Evolutionary conservation across 2,797 vertebrate genomes (phyloP).

Genomic region (Pipistrellus pipistrellus): DNA sequence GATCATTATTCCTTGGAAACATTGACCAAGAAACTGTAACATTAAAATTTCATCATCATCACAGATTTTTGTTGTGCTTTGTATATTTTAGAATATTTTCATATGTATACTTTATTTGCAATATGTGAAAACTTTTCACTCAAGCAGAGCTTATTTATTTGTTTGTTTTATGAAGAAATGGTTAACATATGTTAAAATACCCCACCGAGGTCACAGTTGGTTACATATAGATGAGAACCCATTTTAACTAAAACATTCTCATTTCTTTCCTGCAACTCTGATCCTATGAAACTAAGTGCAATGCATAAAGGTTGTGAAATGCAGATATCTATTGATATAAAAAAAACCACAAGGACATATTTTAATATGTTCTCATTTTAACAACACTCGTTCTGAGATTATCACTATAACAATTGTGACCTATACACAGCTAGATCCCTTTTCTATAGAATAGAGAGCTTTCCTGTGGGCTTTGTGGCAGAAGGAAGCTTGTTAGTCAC

Average conservation of each 20-base stretch:
- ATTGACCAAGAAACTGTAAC: not conserved
- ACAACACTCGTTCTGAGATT: not conserved
- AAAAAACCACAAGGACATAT: not conserved
- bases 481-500: not conserved
- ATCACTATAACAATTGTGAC: not conserved
- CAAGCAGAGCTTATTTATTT: not conserved
- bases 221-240: not conserved
- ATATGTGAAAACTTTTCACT: not conserved
- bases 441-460: not conserved
- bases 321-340: not conserved
- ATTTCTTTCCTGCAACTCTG: not conserved
- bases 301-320: not conserved
- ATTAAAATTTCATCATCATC: not conserved
- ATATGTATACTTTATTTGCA: not conserved
- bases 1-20: slow-evolving; percentile 61
- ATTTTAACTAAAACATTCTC: not conserved
- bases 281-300: not conserved
- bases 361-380: not conserved
- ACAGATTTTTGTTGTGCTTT: not conserved
- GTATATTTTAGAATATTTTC: not conserved
- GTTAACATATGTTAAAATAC: not conserved
- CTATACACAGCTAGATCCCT: not conserved
- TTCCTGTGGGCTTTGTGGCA: not conserved
- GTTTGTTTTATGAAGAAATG: not conserved
- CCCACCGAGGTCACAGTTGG: not conserved